Conservation (phyloP, 2,797 vertebrate species). For the Peromyscus melanophrys region DNA sequence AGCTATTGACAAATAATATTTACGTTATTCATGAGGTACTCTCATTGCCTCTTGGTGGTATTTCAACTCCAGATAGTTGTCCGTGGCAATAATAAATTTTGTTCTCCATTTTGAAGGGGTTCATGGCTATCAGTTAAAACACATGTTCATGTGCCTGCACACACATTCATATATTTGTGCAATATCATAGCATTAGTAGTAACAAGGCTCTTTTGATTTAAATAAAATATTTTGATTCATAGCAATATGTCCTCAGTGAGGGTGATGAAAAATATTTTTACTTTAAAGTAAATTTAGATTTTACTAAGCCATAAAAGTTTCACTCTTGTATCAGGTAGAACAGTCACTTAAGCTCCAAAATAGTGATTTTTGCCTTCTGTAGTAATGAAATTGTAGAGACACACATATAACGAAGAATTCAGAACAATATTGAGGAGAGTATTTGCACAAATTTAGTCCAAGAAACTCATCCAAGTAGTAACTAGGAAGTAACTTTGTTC, state of each 20-base stretch:
- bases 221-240: neutral
- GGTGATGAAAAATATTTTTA: neutral
- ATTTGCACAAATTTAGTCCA: neutral
- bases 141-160: neutral
- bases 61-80: neutral
- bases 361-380: neutral
- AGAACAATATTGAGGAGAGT: neutral
- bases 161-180: neutral
- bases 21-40: neutral
- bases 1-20: neutral
- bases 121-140: neutral
- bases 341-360: neutral
- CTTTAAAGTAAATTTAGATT: neutral
- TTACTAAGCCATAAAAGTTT: neutral
- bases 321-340: neutral
- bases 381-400: neutral
- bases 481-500: neutral
- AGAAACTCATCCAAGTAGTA: neutral
- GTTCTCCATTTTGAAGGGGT: neutral
- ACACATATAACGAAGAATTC: neutral
- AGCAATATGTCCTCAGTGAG: neutral
- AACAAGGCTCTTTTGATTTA: neutral
- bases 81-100: neutral
- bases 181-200: neutral
- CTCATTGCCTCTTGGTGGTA: neutral